phyloP scores from a whole-genome alignment of 2,888 invertebrate genomes.

The Limnephilus rhombicus region DNA sequence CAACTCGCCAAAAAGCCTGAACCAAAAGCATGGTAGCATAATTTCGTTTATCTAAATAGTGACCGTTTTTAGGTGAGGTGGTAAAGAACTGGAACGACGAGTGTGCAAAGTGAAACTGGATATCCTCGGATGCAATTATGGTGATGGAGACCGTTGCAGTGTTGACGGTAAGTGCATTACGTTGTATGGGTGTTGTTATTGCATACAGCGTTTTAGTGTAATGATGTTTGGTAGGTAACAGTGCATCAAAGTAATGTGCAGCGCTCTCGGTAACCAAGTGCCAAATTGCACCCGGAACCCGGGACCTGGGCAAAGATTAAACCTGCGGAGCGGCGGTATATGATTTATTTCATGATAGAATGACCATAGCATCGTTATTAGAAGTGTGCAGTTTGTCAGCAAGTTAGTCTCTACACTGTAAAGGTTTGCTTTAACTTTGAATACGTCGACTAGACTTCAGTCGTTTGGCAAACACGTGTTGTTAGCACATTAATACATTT shows the following conservation, averaged over 20 bases:
- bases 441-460: not conserved
- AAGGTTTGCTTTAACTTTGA: not conserved
- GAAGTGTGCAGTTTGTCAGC: not conserved
- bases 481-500: too few species aligned
- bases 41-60: not conserved
- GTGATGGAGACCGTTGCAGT: slow-evolving; percentile 48
- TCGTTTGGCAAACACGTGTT: too few species aligned
- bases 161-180: slow-evolving; percentile 58
- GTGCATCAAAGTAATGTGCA: slow-evolving; percentile 19
- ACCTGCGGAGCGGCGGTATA: not conserved
- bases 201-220: not conserved
- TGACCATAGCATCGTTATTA: not conserved
- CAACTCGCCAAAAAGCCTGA: not conserved
- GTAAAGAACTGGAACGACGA: not conserved
- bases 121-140: slow-evolving; percentile 48
- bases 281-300: not conserved
- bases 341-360: not conserved
- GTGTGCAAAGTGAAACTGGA: not conserved
- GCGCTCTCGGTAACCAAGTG: not conserved
- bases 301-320: not conserved
- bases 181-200: slow-evolving; percentile 41
- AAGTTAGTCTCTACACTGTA: not conserved
- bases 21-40: not conserved
- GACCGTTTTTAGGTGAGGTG: not conserved
- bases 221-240: not conserved